Evolutionary conservation across 2,797 vertebrate species (phyloP).

Genomic region (Xiphorhynchus erythropygius): DNA sequence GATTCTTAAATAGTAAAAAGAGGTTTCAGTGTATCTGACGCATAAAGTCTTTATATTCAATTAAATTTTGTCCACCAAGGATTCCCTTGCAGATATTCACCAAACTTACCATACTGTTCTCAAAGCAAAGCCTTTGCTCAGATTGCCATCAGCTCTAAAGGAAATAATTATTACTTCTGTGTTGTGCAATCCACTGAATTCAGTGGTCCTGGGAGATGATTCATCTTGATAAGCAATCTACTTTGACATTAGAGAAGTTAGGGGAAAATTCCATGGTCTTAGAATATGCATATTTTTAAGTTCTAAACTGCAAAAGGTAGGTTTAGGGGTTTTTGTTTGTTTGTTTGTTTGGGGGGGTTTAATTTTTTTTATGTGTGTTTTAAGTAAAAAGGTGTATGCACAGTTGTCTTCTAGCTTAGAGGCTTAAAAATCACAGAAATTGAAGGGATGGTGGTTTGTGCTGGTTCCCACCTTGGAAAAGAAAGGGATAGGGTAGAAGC

Average conservation of each 20-base stretch:
- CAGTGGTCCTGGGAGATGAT: neutral
- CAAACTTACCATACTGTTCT: neutral
- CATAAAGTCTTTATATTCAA: neutral
- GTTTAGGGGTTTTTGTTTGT: neutral
- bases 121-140: neutral
- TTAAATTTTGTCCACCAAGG: neutral
- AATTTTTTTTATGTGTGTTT: neutral
- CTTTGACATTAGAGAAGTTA: neutral
- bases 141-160: neutral
- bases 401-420: neutral
- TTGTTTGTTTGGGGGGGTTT: too few relatives aligned
- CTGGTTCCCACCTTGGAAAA: neutral
- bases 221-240: neutral
- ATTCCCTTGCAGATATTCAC: neutral
- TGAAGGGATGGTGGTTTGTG: neutral
- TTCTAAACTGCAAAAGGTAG: neutral
- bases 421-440: neutral
- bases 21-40: neutral
- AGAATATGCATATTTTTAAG: neutral
- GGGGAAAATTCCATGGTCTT: neutral
- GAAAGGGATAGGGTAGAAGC: neutral
- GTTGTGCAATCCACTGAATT: neutral
- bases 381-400: neutral
- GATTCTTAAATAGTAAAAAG: neutral
- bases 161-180: neutral